Evolutionary conservation across 2,888 invertebrate species (phyloP).

Genomic region (Tipula confusa): DNA sequence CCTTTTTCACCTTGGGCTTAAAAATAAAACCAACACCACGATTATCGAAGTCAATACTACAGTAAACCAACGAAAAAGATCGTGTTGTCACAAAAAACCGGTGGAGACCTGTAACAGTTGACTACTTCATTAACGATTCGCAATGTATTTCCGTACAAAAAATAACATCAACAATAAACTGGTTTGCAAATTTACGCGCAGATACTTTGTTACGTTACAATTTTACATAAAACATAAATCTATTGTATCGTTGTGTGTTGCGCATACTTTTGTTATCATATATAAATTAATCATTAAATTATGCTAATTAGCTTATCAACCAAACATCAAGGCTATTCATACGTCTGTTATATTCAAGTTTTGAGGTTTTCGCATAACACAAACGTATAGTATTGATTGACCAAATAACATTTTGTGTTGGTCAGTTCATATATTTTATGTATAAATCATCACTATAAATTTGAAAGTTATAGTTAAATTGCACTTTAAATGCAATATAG

Average conservation of each 20-base stretch:
- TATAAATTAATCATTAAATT: neutral
- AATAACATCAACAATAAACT: neutral
- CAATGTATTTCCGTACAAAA: neutral
- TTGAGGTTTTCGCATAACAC: neutral
- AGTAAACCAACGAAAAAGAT: too few species aligned
- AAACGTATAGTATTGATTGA: neutral
- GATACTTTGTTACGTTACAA: neutral
- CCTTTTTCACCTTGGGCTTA: too few species aligned
- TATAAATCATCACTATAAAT: neutral
- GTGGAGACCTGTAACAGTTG: neutral
- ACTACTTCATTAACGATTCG: neutral
- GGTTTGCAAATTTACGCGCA: neutral
- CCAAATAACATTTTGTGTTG: neutral
- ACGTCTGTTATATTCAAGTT: neutral
- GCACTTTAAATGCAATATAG: neutral
- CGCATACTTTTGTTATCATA: neutral
- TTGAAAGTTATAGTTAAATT: neutral
- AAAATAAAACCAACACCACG: too few species aligned
- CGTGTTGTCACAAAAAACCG: neutral
- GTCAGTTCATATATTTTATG: neutral
- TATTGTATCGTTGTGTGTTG: neutral
- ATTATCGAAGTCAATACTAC: too few species aligned
- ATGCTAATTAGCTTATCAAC: neutral
- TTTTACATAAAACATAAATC: neutral
- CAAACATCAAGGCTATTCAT: neutral